These are phyloP conservation scores for Neoniphon sammara DNA, from an alignment of 2,797 vertebrate species.

Conservation along the genomic window DNA sequence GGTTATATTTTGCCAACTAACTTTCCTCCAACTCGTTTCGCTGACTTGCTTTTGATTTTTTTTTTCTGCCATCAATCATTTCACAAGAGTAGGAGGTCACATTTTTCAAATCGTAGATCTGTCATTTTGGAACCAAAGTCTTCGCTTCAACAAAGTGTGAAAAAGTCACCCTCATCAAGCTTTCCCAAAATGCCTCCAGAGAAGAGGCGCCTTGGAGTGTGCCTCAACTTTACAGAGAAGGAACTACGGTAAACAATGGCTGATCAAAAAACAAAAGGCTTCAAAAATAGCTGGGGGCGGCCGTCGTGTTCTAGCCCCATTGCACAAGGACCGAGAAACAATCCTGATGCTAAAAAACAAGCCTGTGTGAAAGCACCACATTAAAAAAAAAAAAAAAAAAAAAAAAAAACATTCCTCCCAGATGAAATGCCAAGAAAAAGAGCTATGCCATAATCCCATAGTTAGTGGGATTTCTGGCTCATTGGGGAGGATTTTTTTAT, in stretches of 20 bases:
- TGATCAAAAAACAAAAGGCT: conserved; percentile 53
- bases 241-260: conserved; percentile 50
- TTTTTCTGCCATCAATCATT: not conserved
- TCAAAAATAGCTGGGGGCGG: conserved; percentile 55
- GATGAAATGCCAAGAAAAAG: conserved; percentile 46
- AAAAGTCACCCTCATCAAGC: conserved; percentile 22
- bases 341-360: conserved; percentile 38
- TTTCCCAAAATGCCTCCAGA: conserved; percentile 15
- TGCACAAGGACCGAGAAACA: conserved; percentile 50
- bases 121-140: conserved; percentile 4
- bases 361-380: conserved; percentile 39
- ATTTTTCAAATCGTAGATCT: conserved; percentile 1
- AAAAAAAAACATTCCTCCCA: conserved; percentile 71
- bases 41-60: not conserved
- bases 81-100: not conserved
- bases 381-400: conserved; percentile 29
- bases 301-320: conserved; percentile 16
- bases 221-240: conserved; percentile 29
- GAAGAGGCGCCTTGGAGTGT: conserved; percentile 11
- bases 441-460: conserved; percentile 58
- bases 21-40: too few relatives aligned
- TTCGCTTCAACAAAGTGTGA: not conserved
- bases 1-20: too few relatives aligned
- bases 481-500: conserved; percentile 35
- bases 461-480: conserved; percentile 56